Percentiles rank a stretch among this genome's conserved stretches.
Evolutionary conservation across 1,140 invertebrate genomes (phyloP).

Genomic region (Zophobas morio): DNA sequence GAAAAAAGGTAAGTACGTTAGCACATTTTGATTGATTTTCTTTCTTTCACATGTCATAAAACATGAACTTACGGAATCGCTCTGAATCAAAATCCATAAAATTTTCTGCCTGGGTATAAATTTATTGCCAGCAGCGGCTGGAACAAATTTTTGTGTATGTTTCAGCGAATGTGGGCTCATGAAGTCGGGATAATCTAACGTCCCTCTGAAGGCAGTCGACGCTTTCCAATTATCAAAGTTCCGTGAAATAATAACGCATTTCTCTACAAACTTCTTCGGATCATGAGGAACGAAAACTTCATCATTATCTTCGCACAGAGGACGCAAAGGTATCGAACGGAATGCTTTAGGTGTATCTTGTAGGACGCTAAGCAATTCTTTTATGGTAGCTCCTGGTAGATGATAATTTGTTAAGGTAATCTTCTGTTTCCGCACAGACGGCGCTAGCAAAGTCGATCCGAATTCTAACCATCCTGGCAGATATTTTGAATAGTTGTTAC

Average conservation of each 20-base stretch:
- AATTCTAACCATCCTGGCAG: slow-evolving; percentile 75
- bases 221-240: slow-evolving; percentile 78
- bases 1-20: slow-evolving; percentile 17
- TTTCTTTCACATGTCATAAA: background rate
- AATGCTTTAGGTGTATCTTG: slow-evolving; percentile 69
- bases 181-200: slow-evolving; percentile 63
- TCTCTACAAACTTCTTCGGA: slow-evolving; percentile 66
- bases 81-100: slow-evolving; percentile 74
- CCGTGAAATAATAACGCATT: slow-evolving; percentile 74
- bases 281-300: slow-evolving; percentile 70
- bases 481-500: slow-evolving; percentile 70
- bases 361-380: slow-evolving; percentile 71
- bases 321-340: slow-evolving; percentile 55
- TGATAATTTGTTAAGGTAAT: slow-evolving; percentile 70
- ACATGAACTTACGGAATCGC: slow-evolving; percentile 72
- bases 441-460: slow-evolving; percentile 72
- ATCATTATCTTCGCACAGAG: slow-evolving; percentile 58
- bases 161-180: slow-evolving; percentile 70
- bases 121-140: slow-evolving; percentile 63
- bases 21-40: too few relatives aligned
- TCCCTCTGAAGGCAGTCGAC: slow-evolving; percentile 61
- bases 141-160: slow-evolving; percentile 75
- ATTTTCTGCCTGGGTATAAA: slow-evolving; percentile 81
- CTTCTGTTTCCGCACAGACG: slow-evolving; percentile 71
- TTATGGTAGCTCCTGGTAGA: slow-evolving; percentile 69